Base-by-base conservation (phyloP, 2,888 invertebrate genomes). In the Drosophila sordidula region DNA sequence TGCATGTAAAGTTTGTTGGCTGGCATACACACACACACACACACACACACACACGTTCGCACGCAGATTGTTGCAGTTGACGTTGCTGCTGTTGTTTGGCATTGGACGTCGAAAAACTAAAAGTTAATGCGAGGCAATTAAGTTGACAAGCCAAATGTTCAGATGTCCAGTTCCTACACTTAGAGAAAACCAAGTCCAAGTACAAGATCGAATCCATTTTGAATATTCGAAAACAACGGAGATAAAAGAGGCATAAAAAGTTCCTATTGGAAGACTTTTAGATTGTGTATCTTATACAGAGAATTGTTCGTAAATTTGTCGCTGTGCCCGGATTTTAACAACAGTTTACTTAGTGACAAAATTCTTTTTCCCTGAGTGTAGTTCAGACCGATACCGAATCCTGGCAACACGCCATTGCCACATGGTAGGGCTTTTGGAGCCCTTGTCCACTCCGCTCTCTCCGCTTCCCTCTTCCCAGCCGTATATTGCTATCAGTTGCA, bases 41-140 rank as follows among this genome's bases (percentile, higher is more conserved):
- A 22, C 47, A 18, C 14, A 32, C 14, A 25, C 42, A 44, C 6
- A 42, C 16, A 32, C 36, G 54, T 63, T 47, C 47, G 6, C 26
- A 29, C 26, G 26, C 32, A 55, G 16, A 44, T 41, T 38, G 42
- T 56, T 52, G 64, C 18, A 32, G 42, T 49, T 58, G 61, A 22
- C 62, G 58, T 56, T 54, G 59, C 54, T 66, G 44, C 44, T 59
- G 57, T 41, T 38, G 39, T 39, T 58, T 71, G 63, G 58, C 47
- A 62, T 70, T 64, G 54, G 44, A 22, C 38, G 18, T 39, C 45
- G 51, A 69, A 79, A 78, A 80, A 71, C 70, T 78, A 75, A 87
- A 87, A 84, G 82, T 85, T 82, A 85, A 87, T 84, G 80, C 82
- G 70, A 65, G 85, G 85, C 87, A 85, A 85, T 85, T 85, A 85